These are phyloP conservation scores for Hydropotes inermis DNA, from an alignment of 2,113 vertebrate species.

Conservation along the genomic window DNA sequence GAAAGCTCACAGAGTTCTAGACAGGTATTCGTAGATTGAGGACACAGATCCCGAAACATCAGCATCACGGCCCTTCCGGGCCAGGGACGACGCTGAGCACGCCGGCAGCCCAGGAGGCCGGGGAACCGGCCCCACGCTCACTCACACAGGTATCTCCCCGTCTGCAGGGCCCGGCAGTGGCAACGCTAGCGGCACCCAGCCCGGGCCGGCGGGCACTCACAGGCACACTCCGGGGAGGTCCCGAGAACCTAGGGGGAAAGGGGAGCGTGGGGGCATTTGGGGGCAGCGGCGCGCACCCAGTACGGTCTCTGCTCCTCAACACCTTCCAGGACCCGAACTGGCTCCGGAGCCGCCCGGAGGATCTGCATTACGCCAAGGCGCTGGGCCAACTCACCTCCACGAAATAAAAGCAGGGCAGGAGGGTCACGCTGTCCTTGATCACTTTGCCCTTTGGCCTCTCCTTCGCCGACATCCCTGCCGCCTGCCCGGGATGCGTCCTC, in stretches of 20 bases:
- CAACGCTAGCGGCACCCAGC: not conserved
- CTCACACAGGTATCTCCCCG: slow-evolving; percentile 63
- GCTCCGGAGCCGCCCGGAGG: not conserved
- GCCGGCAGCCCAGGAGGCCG: not conserved
- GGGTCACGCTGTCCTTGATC: slow-evolving; percentile 95
- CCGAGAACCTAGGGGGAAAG: not conserved
- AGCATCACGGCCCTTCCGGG: not conserved
- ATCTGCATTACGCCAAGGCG: slow-evolving; percentile 57
- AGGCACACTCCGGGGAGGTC: not conserved
- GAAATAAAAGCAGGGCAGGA: slow-evolving; percentile 98
- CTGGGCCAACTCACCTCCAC: slow-evolving; percentile 90
- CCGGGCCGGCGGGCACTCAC: not conserved
- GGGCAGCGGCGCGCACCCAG: not conserved
- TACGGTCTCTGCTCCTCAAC: not conserved
- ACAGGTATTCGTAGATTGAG: not conserved
- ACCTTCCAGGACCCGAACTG: not conserved
- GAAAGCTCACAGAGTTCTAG: not conserved
- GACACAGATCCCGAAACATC: not conserved
- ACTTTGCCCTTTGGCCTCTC: slow-evolving; percentile 87
- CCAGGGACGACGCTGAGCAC: not conserved
- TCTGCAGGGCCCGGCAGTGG: not conserved
- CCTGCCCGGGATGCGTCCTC: slow-evolving; percentile 16
- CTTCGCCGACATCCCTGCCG: slow-evolving; percentile 89
- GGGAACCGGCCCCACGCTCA: not conserved
- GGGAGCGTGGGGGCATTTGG: not conserved